phyloP scores from a whole-genome alignment of 2,888 invertebrate genomes.

The Germaria angustata region DNA sequence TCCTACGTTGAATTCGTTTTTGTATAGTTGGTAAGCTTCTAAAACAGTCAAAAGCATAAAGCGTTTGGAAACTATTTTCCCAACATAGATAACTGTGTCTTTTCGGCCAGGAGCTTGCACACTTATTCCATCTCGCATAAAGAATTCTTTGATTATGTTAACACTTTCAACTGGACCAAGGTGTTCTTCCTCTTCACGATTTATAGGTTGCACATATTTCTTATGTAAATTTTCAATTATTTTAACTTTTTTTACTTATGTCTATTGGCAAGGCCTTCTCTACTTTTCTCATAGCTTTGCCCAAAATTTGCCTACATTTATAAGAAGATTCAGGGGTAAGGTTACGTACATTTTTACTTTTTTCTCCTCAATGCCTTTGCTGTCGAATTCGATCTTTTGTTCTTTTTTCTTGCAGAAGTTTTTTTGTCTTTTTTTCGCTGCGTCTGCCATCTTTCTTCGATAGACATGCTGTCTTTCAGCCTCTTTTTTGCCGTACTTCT shows the following conservation, averaged over 20 bases:
- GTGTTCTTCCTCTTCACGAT: not conserved
- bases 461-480: not conserved
- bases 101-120: conserved; percentile 25
- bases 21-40: no score
- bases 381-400: not conserved
- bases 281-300: conserved; percentile 22
- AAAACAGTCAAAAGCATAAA: no score
- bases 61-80: conserved; percentile 23
- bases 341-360: not conserved
- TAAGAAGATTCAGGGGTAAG: conserved; percentile 8
- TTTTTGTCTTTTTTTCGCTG: not conserved
- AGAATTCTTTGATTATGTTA: conserved; percentile 25
- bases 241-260: conserved; percentile 19
- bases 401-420: not conserved
- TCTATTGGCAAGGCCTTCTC: conserved; percentile 12
- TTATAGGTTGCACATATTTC: conserved; percentile 1
- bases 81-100: conserved; percentile 23
- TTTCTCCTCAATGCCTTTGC: not conserved
- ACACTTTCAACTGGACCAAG: not conserved
- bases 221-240: conserved; percentile 6
- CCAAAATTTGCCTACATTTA: conserved; percentile 20
- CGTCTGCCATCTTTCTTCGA: not conserved
- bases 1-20: not conserved
- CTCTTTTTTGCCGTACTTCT: not conserved
- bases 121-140: conserved; percentile 31